Evolutionary conservation across 2,888 invertebrate genomes (phyloP).

Genomic region (Villa cingulata): DNA sequence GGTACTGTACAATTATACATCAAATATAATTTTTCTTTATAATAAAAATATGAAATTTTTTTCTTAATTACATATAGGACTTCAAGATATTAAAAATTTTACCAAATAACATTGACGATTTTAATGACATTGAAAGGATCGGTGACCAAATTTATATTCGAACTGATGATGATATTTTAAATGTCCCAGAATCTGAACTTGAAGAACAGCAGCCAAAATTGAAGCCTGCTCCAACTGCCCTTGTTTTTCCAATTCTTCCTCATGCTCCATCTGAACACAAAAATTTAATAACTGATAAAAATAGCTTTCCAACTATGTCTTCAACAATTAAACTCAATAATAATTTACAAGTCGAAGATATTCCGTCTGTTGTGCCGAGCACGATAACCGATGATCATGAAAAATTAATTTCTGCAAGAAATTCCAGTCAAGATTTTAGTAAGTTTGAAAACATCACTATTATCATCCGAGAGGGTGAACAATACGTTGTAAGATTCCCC

Average conservation of each 20-base stretch:
- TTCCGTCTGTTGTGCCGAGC: neutral
- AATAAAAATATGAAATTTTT: no score
- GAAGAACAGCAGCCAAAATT: neutral
- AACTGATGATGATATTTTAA: slow-evolving; percentile 14
- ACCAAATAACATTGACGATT: slow-evolving; percentile 19
- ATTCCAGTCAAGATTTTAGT: slow-evolving; percentile 5
- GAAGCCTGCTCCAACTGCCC: neutral
- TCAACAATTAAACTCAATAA: no score
- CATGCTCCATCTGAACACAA: neutral
- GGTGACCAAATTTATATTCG: slow-evolving; percentile 21
- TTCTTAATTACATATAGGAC: neutral
- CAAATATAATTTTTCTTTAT: neutral
- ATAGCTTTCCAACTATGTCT: neutral
- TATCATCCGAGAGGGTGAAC: slow-evolving; percentile 19
- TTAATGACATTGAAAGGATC: slow-evolving; percentile 19
- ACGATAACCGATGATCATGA: neutral
- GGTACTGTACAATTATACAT: no score
- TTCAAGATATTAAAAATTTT: slow-evolving; percentile 19
- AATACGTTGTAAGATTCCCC: slow-evolving; percentile 14
- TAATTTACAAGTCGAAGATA: neutral
- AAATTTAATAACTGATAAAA: neutral
- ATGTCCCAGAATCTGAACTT: neutral
- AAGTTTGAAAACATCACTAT: slow-evolving; percentile 17
- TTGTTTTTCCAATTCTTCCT: neutral
- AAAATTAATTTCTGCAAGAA: neutral